Percentiles rank a stretch among this genome's conserved stretches.
Conservation (phyloP, 2,888 invertebrate genomes). For the Oasisia sp. region DNA sequence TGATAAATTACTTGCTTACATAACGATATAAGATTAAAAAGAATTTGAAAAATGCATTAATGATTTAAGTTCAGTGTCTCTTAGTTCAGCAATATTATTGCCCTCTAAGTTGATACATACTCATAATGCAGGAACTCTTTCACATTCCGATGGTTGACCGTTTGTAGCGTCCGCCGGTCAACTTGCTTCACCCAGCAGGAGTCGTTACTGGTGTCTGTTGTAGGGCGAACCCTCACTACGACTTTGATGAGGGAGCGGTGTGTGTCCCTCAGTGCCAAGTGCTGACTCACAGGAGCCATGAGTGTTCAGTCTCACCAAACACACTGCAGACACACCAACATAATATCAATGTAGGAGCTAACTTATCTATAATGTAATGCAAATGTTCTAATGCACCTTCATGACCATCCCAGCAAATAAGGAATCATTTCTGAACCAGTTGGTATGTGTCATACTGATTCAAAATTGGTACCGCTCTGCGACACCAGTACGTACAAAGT, state of each 20-base stretch:
- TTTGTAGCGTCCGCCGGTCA: conserved; percentile 48
- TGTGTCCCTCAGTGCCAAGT: too few relatives aligned
- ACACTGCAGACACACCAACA: not conserved
- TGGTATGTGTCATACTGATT: too few relatives aligned
- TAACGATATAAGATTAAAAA: too few relatives aligned
- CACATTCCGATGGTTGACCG: conserved; percentile 58
- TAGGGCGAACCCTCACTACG: conserved; percentile 54
- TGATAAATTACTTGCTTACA: too few relatives aligned
- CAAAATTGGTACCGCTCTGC: too few relatives aligned
- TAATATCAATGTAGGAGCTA: not conserved
- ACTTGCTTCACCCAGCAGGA: conserved; percentile 48
- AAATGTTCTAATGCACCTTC: too few relatives aligned
- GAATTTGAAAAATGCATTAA: too few relatives aligned
- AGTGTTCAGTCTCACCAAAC: not conserved
- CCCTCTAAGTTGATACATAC: conserved; percentile 45
- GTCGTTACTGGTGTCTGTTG: conserved; percentile 26
- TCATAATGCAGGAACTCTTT: conserved; percentile 59
- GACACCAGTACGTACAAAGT: too few relatives aligned
- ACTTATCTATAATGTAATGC: too few relatives aligned
- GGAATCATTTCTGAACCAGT: too few relatives aligned
- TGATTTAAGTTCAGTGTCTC: too few relatives aligned
- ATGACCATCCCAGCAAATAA: too few relatives aligned
- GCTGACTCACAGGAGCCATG: not conserved
- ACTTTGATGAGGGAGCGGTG: conserved; percentile 46
- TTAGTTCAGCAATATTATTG: not conserved